These are phyloP conservation scores for Myopa tessellatipennis DNA, from an alignment of 2,888 invertebrate species.

Conservation along the genomic window DNA sequence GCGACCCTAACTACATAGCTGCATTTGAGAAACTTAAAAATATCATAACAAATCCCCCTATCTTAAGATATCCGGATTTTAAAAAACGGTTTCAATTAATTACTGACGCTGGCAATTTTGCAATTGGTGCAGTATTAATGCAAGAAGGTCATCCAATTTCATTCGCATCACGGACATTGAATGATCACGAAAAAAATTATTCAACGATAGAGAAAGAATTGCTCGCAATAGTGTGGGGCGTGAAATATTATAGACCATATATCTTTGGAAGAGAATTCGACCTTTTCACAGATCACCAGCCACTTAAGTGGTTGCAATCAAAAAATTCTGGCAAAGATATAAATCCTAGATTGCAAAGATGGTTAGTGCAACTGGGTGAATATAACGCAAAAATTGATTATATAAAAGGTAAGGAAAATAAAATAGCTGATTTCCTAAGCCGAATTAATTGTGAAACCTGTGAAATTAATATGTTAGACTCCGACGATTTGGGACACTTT, in stretches of 20 bases:
- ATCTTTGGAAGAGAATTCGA: constrained; percentile 54
- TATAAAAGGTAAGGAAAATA: constrained; percentile 36
- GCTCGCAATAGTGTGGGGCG: constrained; percentile 51
- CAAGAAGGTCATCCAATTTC: constrained; percentile 51
- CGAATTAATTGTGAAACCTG: constrained; percentile 41
- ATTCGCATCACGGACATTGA: constrained; percentile 53
- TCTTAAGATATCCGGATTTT: constrained; percentile 50
- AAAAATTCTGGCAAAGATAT: constrained; percentile 49
- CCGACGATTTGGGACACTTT: no score
- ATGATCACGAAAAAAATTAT: constrained; percentile 50
- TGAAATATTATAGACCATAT: constrained; percentile 55
- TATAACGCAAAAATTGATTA: constrained; percentile 53
- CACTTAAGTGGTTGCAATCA: constrained; percentile 49
- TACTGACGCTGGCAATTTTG: no score
- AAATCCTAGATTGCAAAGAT: constrained; percentile 52
- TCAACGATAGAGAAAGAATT: constrained; percentile 59
- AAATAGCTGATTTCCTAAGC: constrained; percentile 37
- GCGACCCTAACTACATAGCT: no score
- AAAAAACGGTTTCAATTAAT: no score
- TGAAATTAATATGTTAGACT: no score
- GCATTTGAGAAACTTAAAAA: constrained; percentile 44
- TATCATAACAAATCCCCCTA: constrained; percentile 37
- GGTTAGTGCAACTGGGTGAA: constrained; percentile 54
- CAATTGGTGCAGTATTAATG: constrained; percentile 47
- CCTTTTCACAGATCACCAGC: constrained; percentile 56